Evolutionary conservation across 1,140 invertebrate species (phyloP), one percentile per base, ranked within the genome.

Genomic region (Trichoplusia ni): DNA sequence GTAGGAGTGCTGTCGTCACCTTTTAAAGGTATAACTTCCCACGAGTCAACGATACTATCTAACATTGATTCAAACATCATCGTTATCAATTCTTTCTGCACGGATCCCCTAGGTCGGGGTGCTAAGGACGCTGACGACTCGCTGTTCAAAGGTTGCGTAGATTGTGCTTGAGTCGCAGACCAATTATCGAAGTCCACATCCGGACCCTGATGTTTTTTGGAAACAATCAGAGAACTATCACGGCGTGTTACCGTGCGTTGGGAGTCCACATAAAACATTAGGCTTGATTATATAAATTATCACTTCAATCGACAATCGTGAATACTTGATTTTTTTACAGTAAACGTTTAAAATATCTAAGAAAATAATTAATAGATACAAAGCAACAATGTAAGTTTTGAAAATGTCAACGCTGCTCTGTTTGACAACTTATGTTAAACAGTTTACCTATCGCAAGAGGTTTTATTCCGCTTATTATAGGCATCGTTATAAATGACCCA

Each of bases 61-160:
- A 89, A 63, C 85, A 88, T 89, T 5, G 82, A 81, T 31, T 86
- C 79, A 46, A 86, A 88, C 14, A 89, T 59, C 49, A 74, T 40
- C 21, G 80, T 82, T 7, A 90, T 71, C 7, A 90, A 64, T 77
- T 90, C 84, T 58, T 75, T 86, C 58, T 74, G 71, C 6, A 86
- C 76, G 3, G 78, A 73, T 14, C 79, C 80, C 37, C 62, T 82
- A 8, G 75, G 73, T 9, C 75, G 72, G 5, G 11, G 23, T 3
- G 27, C 11, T 6, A 77, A 3, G 6, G 74, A 77, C 4, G 54
- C 19, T 8, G 23, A 62, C 11, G 80, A 81, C 2, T 84, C 77
- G 23, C 69, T 81, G 0, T 49, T 53, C 2, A 80, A 51, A 2
- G 40, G 73, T 3, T 37, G 18, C n/a, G 63, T 71, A 1, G 79